Base-by-base conservation (phyloP, 1,140 invertebrate genomes). In the Stenopsyche tienmushanensis region DNA sequence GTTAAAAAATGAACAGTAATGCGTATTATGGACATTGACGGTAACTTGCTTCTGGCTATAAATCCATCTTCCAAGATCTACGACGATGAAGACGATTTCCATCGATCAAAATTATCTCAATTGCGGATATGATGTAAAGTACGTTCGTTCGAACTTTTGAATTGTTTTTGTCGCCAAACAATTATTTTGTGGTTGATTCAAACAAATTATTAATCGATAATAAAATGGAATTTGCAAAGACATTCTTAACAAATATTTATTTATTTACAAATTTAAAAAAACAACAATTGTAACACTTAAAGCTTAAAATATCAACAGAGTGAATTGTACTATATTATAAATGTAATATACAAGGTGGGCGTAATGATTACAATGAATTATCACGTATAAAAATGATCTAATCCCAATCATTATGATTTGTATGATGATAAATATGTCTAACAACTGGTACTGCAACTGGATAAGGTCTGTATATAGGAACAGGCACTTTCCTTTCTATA, bases 401-500 rank as follows among this genome's bases (percentile, higher is more conserved):
- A 34, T 63, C 20, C 29, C 24, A 53, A 45, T 44, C 34, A 15
- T 47, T 47, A 20, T 63, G 44, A 18, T 18, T 15, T 13, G 21
- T 1, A 60, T 60, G 42, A 60, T 47, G 44, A 15, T 13, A 18
- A 20, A 66, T 39, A 25, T 66, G 58, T 45, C 42, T 66, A 34
- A 29, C 7, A 17, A 24, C 15, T 8, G 64, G 64, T 13, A 66
- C 50, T 1, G 42, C 15, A 18, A 70, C 60, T 18, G 68, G 68
- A 57, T 66, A 70, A 34, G 60, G 73, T 59, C 74, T 79, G 60
- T 79, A 78, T 53, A 79, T 67, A 1, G 77, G 77, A 13, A 80
- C 77, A 0, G 78, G 79, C 3, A 81, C 75, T 9, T 79, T 74
- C 62, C 70, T 78, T 66, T 80, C 79, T 10, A 76, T 71, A 1